phyloP scores from a whole-genome alignment of 2,888 invertebrate species.

The Drosophila niveifrons region DNA sequence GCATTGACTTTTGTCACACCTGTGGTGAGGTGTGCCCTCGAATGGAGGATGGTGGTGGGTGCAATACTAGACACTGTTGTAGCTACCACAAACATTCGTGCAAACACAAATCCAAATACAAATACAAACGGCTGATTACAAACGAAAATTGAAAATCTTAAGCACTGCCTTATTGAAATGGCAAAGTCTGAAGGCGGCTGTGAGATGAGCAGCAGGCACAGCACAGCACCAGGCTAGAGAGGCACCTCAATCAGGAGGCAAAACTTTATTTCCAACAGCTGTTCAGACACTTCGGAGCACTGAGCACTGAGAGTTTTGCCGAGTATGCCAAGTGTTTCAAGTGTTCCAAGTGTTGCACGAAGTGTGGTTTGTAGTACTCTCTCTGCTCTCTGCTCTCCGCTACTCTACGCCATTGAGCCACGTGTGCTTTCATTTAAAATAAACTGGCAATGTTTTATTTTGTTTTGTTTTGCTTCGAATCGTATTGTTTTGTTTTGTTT shows the following conservation, averaged over 20 bases:
- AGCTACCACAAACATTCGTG: constrained; percentile 33
- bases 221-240: too few species aligned
- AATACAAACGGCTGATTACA: constrained; percentile 68
- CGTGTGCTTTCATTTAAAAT: constrained; percentile 76
- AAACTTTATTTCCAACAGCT: constrained; percentile 76
- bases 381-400: neutral
- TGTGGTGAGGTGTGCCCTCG: constrained; percentile 39
- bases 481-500: constrained; percentile 55
- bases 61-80: constrained; percentile 5
- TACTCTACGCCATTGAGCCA: constrained; percentile 54
- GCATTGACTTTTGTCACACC: constrained; percentile 76
- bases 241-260: constrained; percentile 40
- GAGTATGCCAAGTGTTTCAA: constrained; percentile 17
- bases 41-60: constrained; percentile 6
- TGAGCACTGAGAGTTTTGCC: constrained; percentile 28
- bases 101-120: constrained; percentile 46
- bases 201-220: neutral
- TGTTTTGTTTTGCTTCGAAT: constrained; percentile 33
- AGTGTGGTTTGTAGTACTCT: constrained; percentile 25
- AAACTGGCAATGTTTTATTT: constrained; percentile 69
- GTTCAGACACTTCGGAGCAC: constrained; percentile 58
- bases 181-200: constrained; percentile 31
- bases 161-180: constrained; percentile 72
- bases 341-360: neutral
- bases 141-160: constrained; percentile 80